Evolutionary conservation across 2,797 vertebrate species (phyloP).

Genomic region (Denticeps clupeoides): DNA sequence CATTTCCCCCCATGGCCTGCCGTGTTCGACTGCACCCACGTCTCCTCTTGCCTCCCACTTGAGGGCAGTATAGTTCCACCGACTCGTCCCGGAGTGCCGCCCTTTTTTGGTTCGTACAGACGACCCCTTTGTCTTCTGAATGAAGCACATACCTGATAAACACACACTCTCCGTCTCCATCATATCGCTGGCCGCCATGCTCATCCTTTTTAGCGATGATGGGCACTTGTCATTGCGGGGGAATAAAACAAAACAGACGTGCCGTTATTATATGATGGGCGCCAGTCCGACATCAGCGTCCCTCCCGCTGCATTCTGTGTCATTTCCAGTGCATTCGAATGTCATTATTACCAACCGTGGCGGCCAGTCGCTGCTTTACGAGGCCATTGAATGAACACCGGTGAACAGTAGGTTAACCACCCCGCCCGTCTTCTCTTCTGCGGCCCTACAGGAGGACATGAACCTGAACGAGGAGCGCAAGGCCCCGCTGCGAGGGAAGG

Average conservation of each 20-base stretch:
- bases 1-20: not conserved
- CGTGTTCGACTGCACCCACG: not conserved
- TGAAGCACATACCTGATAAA: not conserved
- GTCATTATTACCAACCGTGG: too few relatives aligned
- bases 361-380: too few relatives aligned
- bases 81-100: not conserved
- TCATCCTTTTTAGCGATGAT: too few relatives aligned
- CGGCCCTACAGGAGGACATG: constrained; percentile 83
- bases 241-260: too few relatives aligned
- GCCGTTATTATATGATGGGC: too few relatives aligned
- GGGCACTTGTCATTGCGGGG: too few relatives aligned
- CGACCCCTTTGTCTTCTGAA: not conserved
- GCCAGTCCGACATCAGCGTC: too few relatives aligned
- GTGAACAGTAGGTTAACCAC: too few relatives aligned
- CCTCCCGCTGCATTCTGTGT: too few relatives aligned
- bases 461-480: constrained; percentile 96
- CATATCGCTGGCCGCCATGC: too few relatives aligned
- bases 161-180: not conserved
- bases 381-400: too few relatives aligned
- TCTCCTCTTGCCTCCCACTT: not conserved
- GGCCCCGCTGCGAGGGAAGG: constrained; percentile 85
- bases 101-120: not conserved
- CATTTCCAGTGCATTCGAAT: too few relatives aligned
- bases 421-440: not conserved
- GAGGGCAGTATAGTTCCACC: not conserved